Conservation (phyloP, 2,888 invertebrate genomes). For the Bedellia somnulentella region DNA sequence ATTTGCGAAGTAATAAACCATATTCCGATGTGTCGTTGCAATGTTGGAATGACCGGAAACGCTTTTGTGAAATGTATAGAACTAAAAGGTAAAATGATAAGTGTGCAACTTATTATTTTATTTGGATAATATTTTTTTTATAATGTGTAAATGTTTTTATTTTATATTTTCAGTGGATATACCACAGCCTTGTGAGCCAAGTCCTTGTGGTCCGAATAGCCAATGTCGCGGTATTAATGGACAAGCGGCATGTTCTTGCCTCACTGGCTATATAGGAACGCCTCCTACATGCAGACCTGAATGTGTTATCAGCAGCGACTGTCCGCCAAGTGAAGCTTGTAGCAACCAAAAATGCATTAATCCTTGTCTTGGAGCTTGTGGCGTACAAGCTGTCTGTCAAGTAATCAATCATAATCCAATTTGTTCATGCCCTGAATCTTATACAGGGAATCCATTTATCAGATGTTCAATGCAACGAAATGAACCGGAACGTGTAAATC, state of each 20-base stretch:
- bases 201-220: conserved; percentile 79
- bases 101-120: neutral
- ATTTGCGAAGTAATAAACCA: conserved; percentile 73
- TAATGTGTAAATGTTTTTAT: neutral
- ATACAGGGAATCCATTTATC: conserved; percentile 76
- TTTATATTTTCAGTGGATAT: conserved; percentile 26
- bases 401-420: conserved; percentile 81
- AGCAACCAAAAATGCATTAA: conserved; percentile 78
- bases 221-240: conserved; percentile 73
- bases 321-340: conserved; percentile 72
- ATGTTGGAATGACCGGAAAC: conserved; percentile 68
- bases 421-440: conserved; percentile 69
- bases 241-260: conserved; percentile 73
- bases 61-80: conserved; percentile 65
- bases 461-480: conserved; percentile 61
- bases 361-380: conserved; percentile 84
- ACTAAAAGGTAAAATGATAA: conserved; percentile 25
- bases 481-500: conserved; percentile 55
- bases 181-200: conserved; percentile 46
- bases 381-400: conserved; percentile 71
- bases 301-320: conserved; percentile 75
- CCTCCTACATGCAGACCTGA: conserved; percentile 80
- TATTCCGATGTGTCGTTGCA: conserved; percentile 72
- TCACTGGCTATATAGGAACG: conserved; percentile 70
- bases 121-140: neutral